Conservation (phyloP, 2,888 invertebrate genomes). For the Amphipoea oculea region DNA sequence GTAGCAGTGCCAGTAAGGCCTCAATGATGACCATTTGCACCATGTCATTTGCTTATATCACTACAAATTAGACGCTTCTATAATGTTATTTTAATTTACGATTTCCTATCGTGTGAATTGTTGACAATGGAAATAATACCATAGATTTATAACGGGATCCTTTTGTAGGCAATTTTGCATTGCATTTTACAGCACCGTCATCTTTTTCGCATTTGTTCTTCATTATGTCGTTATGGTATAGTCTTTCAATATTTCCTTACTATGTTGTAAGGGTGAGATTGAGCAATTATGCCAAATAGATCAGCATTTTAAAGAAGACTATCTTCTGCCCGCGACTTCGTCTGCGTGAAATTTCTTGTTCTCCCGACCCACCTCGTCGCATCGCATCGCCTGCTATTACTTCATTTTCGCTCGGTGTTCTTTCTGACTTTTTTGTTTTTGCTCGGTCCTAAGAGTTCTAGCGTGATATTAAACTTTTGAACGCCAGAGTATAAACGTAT, state of each 20-base stretch:
- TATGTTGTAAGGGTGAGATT: neutral
- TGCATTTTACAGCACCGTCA: slow-evolving; percentile 47
- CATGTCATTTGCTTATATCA: slow-evolving; percentile 52
- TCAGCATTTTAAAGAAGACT: neutral
- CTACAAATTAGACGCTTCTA: slow-evolving; percentile 46
- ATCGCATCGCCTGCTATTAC: neutral
- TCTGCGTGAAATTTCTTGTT: no score
- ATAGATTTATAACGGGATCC: slow-evolving; percentile 55
- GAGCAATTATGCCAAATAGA: neutral
- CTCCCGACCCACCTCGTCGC: no score
- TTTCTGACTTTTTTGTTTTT: no score
- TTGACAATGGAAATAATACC: slow-evolving; percentile 65
- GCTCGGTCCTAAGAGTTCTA: no score
- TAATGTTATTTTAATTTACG: slow-evolving; percentile 67
- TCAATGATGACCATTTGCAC: slow-evolving; percentile 33
- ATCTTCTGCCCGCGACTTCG: no score
- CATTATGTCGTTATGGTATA: slow-evolving; percentile 53
- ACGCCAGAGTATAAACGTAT: no score
- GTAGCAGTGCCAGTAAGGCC: neutral
- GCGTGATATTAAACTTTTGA: no score
- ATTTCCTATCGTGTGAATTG: slow-evolving; percentile 69
- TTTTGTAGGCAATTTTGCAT: slow-evolving; percentile 53
- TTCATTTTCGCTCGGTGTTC: no score
- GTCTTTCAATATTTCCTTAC: slow-evolving; percentile 31
- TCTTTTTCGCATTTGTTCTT: slow-evolving; percentile 66